Percentiles rank a stretch among this genome's conserved stretches.
phyloP scores from a whole-genome alignment of 2,888 invertebrate species.

The Pseudococcus jackbeardsleyi region DNA sequence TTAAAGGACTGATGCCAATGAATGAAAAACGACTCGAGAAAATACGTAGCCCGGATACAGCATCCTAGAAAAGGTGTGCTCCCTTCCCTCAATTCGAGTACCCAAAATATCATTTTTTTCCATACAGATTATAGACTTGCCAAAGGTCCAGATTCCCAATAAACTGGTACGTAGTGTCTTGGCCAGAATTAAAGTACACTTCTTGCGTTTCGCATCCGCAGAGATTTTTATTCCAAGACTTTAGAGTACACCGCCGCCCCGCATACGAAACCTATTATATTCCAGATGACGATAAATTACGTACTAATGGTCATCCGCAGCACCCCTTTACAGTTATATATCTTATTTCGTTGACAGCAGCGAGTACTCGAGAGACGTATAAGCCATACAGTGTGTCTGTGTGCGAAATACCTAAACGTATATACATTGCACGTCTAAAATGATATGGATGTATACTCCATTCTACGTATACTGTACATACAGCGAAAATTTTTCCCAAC shows the following conservation, averaged over 20 bases:
- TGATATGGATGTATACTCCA: not conserved
- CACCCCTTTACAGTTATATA: conserved; percentile 40
- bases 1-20: not conserved
- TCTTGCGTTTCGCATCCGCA: not conserved
- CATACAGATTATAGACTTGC: not conserved
- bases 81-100: not conserved
- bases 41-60: not conserved
- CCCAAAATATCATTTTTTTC: not conserved
- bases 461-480: not conserved
- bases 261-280: not conserved
- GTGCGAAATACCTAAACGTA: not conserved
- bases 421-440: not conserved
- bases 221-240: not conserved
- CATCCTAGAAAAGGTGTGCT: not conserved
- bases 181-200: conserved; percentile 12
- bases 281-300: conserved; percentile 44
- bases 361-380: conserved; percentile 31
- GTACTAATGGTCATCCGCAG: conserved; percentile 32
- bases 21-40: no score
- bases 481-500: not conserved
- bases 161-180: not conserved
- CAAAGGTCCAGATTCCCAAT: not conserved
- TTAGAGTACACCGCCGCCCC: not conserved
- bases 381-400: not conserved
- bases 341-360: conserved; percentile 32